Base-by-base conservation (phyloP, 2,888 invertebrate species). In the Oligia strigilis region DNA sequence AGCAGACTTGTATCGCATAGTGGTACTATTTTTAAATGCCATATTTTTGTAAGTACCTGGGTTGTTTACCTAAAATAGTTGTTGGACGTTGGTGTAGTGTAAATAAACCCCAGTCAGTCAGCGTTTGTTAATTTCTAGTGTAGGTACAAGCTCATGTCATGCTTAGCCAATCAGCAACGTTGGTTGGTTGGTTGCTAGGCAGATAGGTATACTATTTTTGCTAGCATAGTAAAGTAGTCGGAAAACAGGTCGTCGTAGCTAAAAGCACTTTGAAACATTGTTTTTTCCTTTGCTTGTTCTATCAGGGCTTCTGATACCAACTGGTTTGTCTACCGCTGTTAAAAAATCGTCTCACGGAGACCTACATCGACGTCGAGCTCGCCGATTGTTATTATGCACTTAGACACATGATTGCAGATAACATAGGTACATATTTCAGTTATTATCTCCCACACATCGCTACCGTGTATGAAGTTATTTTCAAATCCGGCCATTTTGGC, bases 391-490 rank as follows among this genome's bases (percentile, higher is more conserved):
- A 86, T 82, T 85, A 83, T 66, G 81, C 72, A 80, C 60, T 83
- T 86, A 84, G 80, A 84, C 79, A 84, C 36, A 77, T 87, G 85
- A 86, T 87, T 82, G 79, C 76, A 88, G 84, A 84, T 90, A 87
- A 88, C 72, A 75, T 85, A n/a, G n/a, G n/a, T n/a, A 88, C 72
- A 75, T 84, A 82, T 84, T 84, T 86, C 77, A 77, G 87, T 78
- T 88, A 89, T 89, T 89, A 89, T 89, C 83, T 88, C 86, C 83
- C 83, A 82, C 74, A 85, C 87, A 87, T 83, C 84, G 60, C 81
- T 81, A 80, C 74, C 86, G 80, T 74, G 86, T 91, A 94, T 94
- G 87, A 93, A 94, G 94, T 93, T 92, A 94, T 95, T 94, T 91
- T 89, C 85, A 90, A 94, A 93, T 94, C 92, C 93, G 92, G 91